Percentiles rank a stretch among this genome's conserved stretches.
Evolutionary conservation across 2,888 invertebrate species (phyloP).

Genomic region (Proisotoma minuta): DNA sequence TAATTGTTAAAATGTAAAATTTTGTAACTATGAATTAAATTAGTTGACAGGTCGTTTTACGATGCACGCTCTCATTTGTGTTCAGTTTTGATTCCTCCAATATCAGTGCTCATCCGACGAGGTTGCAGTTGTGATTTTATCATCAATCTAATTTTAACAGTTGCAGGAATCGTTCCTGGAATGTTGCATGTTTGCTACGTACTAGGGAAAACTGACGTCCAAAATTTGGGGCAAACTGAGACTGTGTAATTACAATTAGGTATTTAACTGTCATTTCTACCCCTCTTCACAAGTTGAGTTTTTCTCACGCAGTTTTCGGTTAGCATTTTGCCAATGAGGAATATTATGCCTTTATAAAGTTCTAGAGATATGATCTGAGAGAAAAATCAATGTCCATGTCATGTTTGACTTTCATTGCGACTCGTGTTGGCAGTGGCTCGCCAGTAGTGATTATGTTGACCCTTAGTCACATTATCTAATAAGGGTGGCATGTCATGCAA

Average conservation of each 20-base stretch:
- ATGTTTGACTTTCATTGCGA: neutral
- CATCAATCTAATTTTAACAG: neutral
- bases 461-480: neutral
- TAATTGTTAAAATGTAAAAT: neutral
- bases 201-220: conserved; percentile 7
- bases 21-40: neutral
- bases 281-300: too few species aligned
- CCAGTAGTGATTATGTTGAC: conserved; percentile 3
- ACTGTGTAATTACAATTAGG: conserved; percentile 2
- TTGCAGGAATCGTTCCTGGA: conserved; percentile 5
- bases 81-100: conserved; percentile 1
- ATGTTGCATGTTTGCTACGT: conserved; percentile 4
- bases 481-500: too few species aligned
- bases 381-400: neutral
- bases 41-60: neutral
- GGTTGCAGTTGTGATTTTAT: conserved; percentile 6
- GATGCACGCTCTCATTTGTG: conserved; percentile 5
- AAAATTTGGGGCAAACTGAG: neutral
- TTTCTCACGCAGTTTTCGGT: too few species aligned
- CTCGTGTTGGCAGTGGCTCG: neutral
- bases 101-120: neutral
- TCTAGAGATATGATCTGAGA: neutral
- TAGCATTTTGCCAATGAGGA: too few species aligned
- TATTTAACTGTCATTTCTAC: too few species aligned
- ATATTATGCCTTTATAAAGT: neutral